Conservation (phyloP, 2,113 vertebrate genomes). For the Paracanthobrama guichenoti region DNA sequence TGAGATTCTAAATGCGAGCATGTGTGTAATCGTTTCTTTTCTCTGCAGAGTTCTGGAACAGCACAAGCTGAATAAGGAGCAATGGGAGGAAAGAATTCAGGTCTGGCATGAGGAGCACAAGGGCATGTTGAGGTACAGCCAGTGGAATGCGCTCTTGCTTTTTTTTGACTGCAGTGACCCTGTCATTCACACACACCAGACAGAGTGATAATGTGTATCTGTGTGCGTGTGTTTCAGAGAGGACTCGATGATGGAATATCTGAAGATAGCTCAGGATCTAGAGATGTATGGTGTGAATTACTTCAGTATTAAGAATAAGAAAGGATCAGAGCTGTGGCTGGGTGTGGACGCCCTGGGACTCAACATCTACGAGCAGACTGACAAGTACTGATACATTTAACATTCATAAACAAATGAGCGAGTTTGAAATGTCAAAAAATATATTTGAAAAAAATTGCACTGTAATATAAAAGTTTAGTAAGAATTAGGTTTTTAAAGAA, state of each 20-base stretch:
- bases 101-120: slow-evolving; percentile 98
- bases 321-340: slow-evolving; percentile 94
- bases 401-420: background rate
- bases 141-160: slow-evolving; percentile 13
- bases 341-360: slow-evolving; percentile 96
- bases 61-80: slow-evolving; percentile 97
- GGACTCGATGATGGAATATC: slow-evolving; percentile 97
- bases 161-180: background rate
- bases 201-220: slow-evolving; percentile 5
- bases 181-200: background rate
- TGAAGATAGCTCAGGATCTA: slow-evolving; percentile 97
- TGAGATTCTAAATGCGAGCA: slow-evolving; percentile 5
- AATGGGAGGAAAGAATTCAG: slow-evolving; percentile 98
- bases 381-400: slow-evolving; percentile 77
- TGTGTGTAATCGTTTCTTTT: slow-evolving; percentile 12
- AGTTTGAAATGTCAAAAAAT: background rate
- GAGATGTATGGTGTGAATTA: slow-evolving; percentile 99
- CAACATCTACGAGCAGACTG: slow-evolving; percentile 97
- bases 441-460: background rate
- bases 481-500: background rate
- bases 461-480: background rate
- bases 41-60: slow-evolving; percentile 91
- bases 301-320: slow-evolving; percentile 98
- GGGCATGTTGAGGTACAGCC: slow-evolving; percentile 90
- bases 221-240: slow-evolving; percentile 77